Percentiles rank a stretch among this genome's conserved stretches.
phyloP scores from a whole-genome alignment of 1,140 invertebrate genomes.

The Tetramorium alpestre region DNA sequence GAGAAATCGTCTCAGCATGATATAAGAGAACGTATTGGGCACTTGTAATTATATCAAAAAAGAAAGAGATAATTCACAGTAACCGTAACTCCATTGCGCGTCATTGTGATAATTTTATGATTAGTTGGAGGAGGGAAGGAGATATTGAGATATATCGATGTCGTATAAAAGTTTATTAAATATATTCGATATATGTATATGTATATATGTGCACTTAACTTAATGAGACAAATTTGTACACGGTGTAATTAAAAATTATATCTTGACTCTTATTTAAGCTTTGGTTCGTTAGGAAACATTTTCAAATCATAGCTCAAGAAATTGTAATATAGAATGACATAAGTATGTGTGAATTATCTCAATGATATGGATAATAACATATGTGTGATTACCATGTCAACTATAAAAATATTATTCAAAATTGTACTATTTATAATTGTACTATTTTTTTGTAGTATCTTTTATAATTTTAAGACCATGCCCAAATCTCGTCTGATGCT shows the following conservation, averaged over 20 bases:
- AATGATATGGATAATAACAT: background rate
- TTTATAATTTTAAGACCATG: background rate
- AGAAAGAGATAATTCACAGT: conserved; percentile 60
- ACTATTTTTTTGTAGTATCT: background rate
- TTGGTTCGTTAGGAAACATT: background rate
- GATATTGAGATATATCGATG: background rate
- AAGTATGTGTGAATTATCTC: conserved; percentile 33
- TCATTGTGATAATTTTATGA: background rate
- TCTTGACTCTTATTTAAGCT: conserved; percentile 27
- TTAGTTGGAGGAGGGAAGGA: background rate
- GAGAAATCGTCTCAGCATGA: background rate
- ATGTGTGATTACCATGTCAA: background rate
- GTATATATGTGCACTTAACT: background rate
- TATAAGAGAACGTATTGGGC: background rate
- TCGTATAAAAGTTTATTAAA: conserved; percentile 28
- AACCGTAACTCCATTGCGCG: background rate
- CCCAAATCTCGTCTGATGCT: background rate
- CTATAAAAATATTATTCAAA: background rate
- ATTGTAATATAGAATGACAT: background rate
- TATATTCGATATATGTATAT: background rate
- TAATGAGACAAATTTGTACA: conserved; percentile 18
- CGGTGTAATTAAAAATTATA: background rate
- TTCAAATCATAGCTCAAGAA: background rate
- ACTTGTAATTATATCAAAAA: background rate
- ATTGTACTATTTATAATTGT: conserved; percentile 6